phyloP scores from a whole-genome alignment of 2,888 invertebrate genomes.

The Lochmaea crataegi region DNA sequence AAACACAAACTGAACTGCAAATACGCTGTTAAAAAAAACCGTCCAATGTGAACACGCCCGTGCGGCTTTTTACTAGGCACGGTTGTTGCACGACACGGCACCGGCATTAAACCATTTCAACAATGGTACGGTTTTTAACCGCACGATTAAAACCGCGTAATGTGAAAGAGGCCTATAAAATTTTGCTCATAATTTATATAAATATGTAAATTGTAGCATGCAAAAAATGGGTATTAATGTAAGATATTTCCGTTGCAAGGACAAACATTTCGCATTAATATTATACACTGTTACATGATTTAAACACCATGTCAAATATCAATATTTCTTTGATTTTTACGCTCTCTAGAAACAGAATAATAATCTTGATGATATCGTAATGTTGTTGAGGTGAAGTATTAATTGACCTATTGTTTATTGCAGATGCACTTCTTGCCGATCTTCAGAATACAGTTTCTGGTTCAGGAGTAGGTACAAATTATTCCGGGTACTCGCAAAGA shows the following conservation, averaged over 20 bases:
- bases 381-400: neutral
- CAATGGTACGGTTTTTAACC: no score
- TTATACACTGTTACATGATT: neutral
- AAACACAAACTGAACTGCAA: no score
- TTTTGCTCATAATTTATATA: neutral
- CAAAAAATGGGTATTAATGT: neutral
- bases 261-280: neutral
- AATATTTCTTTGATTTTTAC: neutral
- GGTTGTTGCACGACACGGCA: no score
- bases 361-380: no score
- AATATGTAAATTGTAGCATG: neutral
- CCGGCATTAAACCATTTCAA: no score
- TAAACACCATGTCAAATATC: neutral
- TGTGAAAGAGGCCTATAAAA: no score
- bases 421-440: conserved; percentile 96
- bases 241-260: neutral
- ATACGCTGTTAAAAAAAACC: no score
- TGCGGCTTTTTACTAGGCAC: no score
- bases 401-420: conserved; percentile 61
- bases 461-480: conserved; percentile 63
- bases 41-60: no score
- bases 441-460: conserved; percentile 92
- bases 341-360: neutral
- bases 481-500: conserved; percentile 82
- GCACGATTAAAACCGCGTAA: no score